Percentiles rank a stretch among this genome's conserved stretches.
Conservation (phyloP, 2,797 vertebrate species). For the Rallus crepitans region DNA sequence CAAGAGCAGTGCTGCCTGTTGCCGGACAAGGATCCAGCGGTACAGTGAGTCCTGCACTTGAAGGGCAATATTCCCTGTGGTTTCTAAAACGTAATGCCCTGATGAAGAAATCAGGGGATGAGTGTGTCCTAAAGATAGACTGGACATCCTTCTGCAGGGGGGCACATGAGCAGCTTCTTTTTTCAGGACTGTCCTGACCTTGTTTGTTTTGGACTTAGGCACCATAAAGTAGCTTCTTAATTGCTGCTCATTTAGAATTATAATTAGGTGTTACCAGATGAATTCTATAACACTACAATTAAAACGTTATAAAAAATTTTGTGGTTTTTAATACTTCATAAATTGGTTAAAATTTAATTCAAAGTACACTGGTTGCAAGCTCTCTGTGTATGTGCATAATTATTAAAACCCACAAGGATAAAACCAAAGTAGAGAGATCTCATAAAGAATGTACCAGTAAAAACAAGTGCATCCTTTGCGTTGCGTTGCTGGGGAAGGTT, state of each 20-base stretch:
- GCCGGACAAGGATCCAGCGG: not conserved
- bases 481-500: not conserved
- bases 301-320: conserved; percentile 53
- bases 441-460: not conserved
- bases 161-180: not conserved
- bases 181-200: conserved; percentile 30
- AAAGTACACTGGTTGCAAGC: conserved; percentile 30
- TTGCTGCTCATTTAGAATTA: conserved; percentile 60
- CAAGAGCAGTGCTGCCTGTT: not conserved
- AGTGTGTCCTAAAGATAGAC: not conserved
- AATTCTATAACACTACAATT: conserved; percentile 55
- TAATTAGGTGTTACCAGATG: conserved; percentile 60
- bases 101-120: not conserved
- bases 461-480: not conserved
- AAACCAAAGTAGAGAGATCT: not conserved
- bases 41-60: not conserved
- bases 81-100: not conserved
- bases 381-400: conserved; percentile 21
- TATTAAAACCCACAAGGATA: conserved; percentile 50
- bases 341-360: conserved; percentile 69
- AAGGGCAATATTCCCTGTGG: rapidly evolving
- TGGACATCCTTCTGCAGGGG: not conserved
- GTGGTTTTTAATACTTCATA: conserved; percentile 66
- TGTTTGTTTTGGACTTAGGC: conserved; percentile 51
- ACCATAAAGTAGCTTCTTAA: conserved; percentile 44